Evolutionary conservation across 2,113 vertebrate species (phyloP), one percentile per base, ranked within the genome.

Genomic region (Phrynosoma blainvillii): DNA sequence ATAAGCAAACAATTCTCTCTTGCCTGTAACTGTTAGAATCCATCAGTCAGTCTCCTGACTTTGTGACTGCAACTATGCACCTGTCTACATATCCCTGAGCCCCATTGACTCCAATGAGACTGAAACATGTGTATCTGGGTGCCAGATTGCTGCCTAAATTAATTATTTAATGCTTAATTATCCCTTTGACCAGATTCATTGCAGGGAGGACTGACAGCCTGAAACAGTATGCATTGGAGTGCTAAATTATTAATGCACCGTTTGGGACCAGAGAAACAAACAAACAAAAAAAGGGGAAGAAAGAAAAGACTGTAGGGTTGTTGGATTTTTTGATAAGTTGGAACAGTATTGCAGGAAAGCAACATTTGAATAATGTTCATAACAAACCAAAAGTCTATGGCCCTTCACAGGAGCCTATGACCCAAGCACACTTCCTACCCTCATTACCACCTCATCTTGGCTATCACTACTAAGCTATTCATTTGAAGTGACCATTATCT

Each of bases 131-230:
- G 84, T 85, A 78, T 77, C 84, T 85, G 84, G 84, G 84, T 78
- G 84, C 84, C 74, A 85, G 84, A 85, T 85, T 66, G 74, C 84
- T 85, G 59, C 84, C 84, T 47, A 78, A 66, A 77, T 85, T 40
- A 85, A 85, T 85, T 78, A 85, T 85, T 85, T 47, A 85, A 47
- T 85, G 84, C 76, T 78, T 85, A 85, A 85, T 85, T 85, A 85
- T 78, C 59, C 30, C 79, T 78, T 54, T 78, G 62, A 86, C 62
- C 85, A 86, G 85, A 79, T 70, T 70, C 65, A 36, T 79, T 79
- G 76, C 85, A 86, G 30, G 76, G 66, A 32, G 59, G 76, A 79
- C 47, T 54, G 74, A 27, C 65, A 1, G 12, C 42, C 42, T 68
- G 76, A 79, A 86, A 86, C 47, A 70, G 30, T 68, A 86, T 70